Evolutionary conservation across 2,888 invertebrate genomes (phyloP).

Genomic region (Philhelius pedissequus): DNA sequence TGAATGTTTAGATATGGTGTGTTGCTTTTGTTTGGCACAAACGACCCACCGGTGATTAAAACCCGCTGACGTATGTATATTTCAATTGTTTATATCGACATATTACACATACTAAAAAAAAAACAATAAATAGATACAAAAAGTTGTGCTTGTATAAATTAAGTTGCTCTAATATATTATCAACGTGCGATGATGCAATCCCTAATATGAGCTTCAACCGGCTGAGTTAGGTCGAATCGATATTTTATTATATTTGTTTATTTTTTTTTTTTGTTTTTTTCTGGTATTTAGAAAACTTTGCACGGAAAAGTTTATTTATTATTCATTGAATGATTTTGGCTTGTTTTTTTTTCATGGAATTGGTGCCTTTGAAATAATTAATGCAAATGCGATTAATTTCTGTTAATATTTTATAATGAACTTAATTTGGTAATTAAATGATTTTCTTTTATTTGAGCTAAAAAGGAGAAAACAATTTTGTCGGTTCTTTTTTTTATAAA

Average conservation of each 20-base stretch:
- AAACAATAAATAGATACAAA: not conserved
- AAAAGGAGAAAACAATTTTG: not conserved
- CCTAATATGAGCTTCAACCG: slow-evolving; percentile 33
- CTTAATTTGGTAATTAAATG: slow-evolving; percentile 44
- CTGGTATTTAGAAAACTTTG: not conserved
- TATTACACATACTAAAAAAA: not conserved
- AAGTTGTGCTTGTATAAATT: not conserved
- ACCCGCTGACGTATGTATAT: slow-evolving; percentile 58
- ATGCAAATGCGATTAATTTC: not conserved
- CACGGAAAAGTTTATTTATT: slow-evolving; percentile 15
- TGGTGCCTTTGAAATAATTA: not conserved
- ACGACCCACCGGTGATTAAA: slow-evolving; percentile 36
- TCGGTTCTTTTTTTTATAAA: not conserved
- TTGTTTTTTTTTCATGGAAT: not conserved
- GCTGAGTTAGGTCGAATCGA: not conserved
- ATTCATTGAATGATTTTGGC: slow-evolving; percentile 29
- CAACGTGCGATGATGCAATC: slow-evolving; percentile 54
- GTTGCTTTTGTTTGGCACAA: slow-evolving; percentile 17
- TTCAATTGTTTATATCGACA: slow-evolving; percentile 21
- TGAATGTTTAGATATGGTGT: not conserved
- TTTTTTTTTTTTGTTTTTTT: not conserved
- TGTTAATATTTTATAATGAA: slow-evolving; percentile 6
- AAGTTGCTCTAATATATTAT: slow-evolving; percentile 1
- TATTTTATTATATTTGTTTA: slow-evolving; percentile 1
- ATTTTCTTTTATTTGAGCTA: slow-evolving; percentile 15